phyloP scores from a whole-genome alignment of 2,888 invertebrate genomes.

The Diplolepis rosae region DNA sequence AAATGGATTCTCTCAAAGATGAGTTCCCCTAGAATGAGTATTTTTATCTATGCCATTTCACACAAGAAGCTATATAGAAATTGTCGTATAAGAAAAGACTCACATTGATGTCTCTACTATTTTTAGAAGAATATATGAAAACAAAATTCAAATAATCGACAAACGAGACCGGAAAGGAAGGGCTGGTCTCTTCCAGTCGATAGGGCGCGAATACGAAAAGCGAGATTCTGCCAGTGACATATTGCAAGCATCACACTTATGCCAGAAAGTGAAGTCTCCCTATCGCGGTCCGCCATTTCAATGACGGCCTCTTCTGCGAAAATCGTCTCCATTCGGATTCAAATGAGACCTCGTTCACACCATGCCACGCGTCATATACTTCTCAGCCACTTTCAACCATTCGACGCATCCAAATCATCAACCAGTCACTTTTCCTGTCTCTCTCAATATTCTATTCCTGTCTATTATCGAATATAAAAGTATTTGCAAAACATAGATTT shows the following conservation, averaged over 20 bases:
- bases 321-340: conserved; percentile 72
- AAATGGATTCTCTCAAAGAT: background rate
- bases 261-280: conserved; percentile 56
- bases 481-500: too few relatives aligned
- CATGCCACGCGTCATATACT: conserved; percentile 66
- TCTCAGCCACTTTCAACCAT: conserved; percentile 56
- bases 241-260: conserved; percentile 66
- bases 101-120: background rate
- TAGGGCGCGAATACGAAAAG: conserved; percentile 57
- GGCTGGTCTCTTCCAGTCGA: conserved; percentile 62
- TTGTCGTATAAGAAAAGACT: background rate
- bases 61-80: background rate
- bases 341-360: conserved; percentile 71
- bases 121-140: conserved; percentile 31
- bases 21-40: too few relatives aligned
- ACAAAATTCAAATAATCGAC: conserved; percentile 10
- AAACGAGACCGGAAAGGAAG: conserved; percentile 54
- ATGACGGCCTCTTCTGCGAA: conserved; percentile 66
- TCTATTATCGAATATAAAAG: background rate
- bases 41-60: background rate
- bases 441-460: background rate
- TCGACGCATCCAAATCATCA: conserved; percentile 53
- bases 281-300: conserved; percentile 58
- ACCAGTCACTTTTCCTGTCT: background rate
- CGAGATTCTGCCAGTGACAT: conserved; percentile 69